phyloP scores from a whole-genome alignment of 2,888 invertebrate genomes.

The Chydorus sphaericus region DNA sequence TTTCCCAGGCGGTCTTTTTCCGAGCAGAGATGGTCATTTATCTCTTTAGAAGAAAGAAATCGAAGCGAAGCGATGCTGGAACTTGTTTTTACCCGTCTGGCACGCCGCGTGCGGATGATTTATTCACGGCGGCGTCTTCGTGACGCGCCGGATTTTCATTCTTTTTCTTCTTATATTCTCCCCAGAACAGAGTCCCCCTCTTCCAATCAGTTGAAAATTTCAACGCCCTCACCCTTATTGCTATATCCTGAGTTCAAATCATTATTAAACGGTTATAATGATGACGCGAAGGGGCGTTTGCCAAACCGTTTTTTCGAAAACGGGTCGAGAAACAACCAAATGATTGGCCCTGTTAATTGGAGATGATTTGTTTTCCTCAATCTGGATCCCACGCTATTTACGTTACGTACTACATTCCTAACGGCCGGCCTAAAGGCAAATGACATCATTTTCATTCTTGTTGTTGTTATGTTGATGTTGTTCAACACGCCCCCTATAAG shows the following conservation, averaged over 20 bases:
- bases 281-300: background rate
- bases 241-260: background rate
- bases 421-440: no score
- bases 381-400: slow-evolving; percentile 3
- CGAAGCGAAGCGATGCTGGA: background rate
- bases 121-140: slow-evolving; percentile 5
- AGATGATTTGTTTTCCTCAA: slow-evolving; percentile 2
- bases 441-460: no score
- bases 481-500: no score
- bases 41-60: background rate
- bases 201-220: background rate
- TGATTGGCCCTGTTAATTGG: no score
- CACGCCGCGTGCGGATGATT: background rate
- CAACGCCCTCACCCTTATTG: background rate
- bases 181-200: no score
- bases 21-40: no score
- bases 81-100: slow-evolving; percentile 5
- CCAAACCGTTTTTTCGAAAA: no score
- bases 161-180: background rate
- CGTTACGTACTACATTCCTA: background rate
- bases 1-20: no score
- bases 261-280: background rate
- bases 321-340: no score
- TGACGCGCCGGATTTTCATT: background rate
- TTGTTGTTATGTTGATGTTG: no score